Evolutionary conservation across 2,888 invertebrate species (phyloP), one percentile per base, ranked within the genome.

Genomic region (Eumacrocentrus americanus): DNA sequence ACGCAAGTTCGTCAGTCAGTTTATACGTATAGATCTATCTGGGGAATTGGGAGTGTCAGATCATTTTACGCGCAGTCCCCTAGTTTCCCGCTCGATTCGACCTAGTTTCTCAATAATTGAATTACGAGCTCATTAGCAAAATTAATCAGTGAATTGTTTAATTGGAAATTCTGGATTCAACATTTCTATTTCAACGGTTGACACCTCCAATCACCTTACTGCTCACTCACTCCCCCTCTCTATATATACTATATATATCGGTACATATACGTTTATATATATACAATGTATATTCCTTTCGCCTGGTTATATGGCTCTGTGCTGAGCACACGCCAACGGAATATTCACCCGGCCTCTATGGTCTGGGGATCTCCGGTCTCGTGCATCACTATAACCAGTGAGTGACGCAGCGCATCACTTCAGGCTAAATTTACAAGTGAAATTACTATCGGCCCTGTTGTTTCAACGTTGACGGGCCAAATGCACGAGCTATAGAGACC

Each of bases 361-460:
- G 22, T 38, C 35, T 37, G 20, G 22, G 22, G 22, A 52, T 34
- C 42, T 35, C 40, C 16, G 58, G 55, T 50, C 40, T n/a, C 22
- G 52, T 25, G 59, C 50, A 58, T 61, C 9, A n/a, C 12, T 25
- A 2, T 25, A 23, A 6, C 12, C 23, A 23, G 11, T 25, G 46
- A 46, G 20, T 20, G 20, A 42, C 20, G 18, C 11, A 7, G 2
- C 46, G 4, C 46, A 25, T 46, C 25, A 46, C 46, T 46, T 46
- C 23, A 44, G 53, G 51, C 56, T 59, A 59, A 71, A 71, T 71
- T 71, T 70, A 70, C 68, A 70, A 70, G 68, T 68, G 56, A 71
- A 71, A 71, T 71, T 70, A 68, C 60, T 62, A 67, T 44, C 22
- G 18, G 23, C 12, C 14, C 12, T 23, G 46, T 46, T 46, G 23